These are phyloP conservation scores for Caretta caretta DNA, from an alignment of 2,113 vertebrate species.

Conservation along the genomic window DNA sequence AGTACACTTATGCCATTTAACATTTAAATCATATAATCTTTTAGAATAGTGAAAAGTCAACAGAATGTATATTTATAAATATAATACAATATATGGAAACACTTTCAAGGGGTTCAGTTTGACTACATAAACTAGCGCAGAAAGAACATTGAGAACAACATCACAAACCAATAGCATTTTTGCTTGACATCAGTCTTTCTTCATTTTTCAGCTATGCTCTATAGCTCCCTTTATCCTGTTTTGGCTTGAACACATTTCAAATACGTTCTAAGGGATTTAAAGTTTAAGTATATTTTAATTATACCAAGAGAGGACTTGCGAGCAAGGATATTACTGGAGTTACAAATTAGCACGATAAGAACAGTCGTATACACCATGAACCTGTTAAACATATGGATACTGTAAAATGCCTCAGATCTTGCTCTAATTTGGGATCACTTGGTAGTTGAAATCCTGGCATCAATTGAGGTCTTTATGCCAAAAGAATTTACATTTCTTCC, in stretches of 20 bases:
- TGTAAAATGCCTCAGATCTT: not conserved
- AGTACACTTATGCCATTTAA: not conserved
- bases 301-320: not conserved
- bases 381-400: not conserved
- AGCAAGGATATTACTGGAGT: not conserved
- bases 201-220: not conserved
- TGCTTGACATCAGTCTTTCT: not conserved
- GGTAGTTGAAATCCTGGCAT: not conserved
- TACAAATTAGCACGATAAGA: not conserved
- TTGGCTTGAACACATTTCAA: not conserved
- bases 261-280: not conserved
- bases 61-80: too few relatives aligned
- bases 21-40: too few relatives aligned
- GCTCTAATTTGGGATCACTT: not conserved
- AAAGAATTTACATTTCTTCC: slow-evolving; percentile 25
- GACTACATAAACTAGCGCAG: too few relatives aligned
- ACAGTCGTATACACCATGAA: not conserved
- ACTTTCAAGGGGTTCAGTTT: too few relatives aligned
- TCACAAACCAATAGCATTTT: not conserved
- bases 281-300: not conserved
- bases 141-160: not conserved
- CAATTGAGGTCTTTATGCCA: slow-evolving; percentile 22
- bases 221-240: too few relatives aligned
- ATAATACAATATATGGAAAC: too few relatives aligned
- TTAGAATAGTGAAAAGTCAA: too few relatives aligned